Conservation (phyloP, 2,797 vertebrate species). For the Rhabdomys pumilio region DNA sequence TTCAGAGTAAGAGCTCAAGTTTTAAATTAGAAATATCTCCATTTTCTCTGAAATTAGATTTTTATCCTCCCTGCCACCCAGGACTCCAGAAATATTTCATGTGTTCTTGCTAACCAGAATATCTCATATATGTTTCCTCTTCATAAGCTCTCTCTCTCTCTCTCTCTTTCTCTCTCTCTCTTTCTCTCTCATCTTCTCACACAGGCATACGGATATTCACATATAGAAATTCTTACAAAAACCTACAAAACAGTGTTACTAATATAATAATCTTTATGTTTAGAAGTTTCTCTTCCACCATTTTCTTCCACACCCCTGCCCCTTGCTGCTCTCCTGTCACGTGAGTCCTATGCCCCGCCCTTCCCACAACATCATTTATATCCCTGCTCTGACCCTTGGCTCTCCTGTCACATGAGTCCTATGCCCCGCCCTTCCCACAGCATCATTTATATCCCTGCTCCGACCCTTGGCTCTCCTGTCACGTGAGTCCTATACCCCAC, state of each 20-base stretch:
- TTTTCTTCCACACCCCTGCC: too few species aligned
- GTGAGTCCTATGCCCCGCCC: background rate
- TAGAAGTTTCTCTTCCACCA: background rate
- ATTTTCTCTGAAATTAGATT: constrained; percentile 56
- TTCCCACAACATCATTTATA: too few species aligned
- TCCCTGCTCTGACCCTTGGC: rapidly evolving
- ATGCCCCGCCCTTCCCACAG: background rate
- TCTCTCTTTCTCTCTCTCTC: background rate
- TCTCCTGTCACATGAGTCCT: too few species aligned
- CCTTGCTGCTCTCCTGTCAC: too few species aligned
- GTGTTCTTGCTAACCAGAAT: background rate
- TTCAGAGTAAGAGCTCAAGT: background rate
- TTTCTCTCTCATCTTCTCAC: background rate
- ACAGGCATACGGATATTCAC: rapidly evolving
- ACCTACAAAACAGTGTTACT: background rate
- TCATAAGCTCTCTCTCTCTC: background rate
- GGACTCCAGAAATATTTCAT: background rate
- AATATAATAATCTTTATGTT: background rate
- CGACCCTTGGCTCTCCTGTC: too few species aligned
- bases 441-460: background rate
- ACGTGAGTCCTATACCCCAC: background rate
- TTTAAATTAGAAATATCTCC: constrained; percentile 14
- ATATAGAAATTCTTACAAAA: background rate
- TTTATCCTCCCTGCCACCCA: background rate
- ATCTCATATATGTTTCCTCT: background rate